Evolutionary conservation across 1,140 invertebrate species (phyloP), one percentile per base, ranked within the genome.

Genomic region (Onthophagus taurus): DNA sequence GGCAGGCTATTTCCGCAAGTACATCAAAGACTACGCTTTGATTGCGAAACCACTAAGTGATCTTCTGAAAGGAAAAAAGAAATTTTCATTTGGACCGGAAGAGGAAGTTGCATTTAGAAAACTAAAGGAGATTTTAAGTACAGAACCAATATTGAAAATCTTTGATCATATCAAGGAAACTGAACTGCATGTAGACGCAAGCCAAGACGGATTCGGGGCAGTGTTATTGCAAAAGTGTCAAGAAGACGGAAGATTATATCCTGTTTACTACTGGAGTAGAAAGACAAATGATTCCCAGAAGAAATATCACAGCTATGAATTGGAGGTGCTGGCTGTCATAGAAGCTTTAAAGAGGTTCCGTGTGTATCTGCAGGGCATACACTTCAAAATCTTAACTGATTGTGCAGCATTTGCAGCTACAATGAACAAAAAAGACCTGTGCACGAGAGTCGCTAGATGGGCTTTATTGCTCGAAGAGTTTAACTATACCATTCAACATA

Each of bases 191-290:
- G 56, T 51, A 21, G 59, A 61, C 24, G 60, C 59, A 1, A 53
- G 52, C 37, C 45, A 41, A 1, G 20, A 18, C 1, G 59, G 59
- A 4, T 60, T 50, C 26, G 59, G 61, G 9, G 47, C 56, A 29
- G 56, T 60, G 13, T 30, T 60, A 23, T 20, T 52, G 31, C 26
- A 50, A 26, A 42, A n/a, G n/a, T n/a, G n/a, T n/a, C n/a, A 38
- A 13, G 4, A 14, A 16, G 41, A 31, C 13, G 16, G 14, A 11
- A 16, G 20, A 18, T 42, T 31, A 17, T 12, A 42, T 21, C 26
- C 41, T 11, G 20, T 42, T n/a, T 42, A 59, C 8, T 72, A 68
- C 52, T 66, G 64, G 42, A 66, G 66, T 35, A 53, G 63, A 19
- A 53, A 54, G 24, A 61, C 71, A 7, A 54, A 50, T 12, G 49